Evolutionary conservation across 2,888 invertebrate genomes (phyloP).

Genomic region (Bursaphelenchus okinawaensis): DNA sequence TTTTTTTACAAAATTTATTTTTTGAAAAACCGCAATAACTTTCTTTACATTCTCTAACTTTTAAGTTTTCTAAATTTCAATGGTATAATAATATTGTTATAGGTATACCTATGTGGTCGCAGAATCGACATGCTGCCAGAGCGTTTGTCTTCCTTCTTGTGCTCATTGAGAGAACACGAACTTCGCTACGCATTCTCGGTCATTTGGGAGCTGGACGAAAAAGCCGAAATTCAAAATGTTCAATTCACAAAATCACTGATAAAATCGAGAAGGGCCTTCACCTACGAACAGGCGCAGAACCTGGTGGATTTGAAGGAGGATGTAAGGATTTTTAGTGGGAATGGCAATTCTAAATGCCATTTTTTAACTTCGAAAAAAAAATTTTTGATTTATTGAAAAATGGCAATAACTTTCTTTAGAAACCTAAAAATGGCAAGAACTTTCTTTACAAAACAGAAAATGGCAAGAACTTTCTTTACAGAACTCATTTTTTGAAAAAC

Average conservation of each 20-base stretch:
- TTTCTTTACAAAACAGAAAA: too few species aligned
- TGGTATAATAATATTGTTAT: background rate
- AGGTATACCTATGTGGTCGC: conserved; percentile 85
- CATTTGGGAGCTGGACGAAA: conserved; percentile 81
- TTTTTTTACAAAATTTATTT: too few species aligned
- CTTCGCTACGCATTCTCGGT: conserved; percentile 88
- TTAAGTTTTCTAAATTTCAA: background rate
- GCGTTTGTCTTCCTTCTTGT: conserved; percentile 85
- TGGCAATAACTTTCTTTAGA: too few species aligned
- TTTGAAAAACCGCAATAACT: too few species aligned
- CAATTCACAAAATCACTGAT: conserved; percentile 86
- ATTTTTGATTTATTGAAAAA: too few species aligned
- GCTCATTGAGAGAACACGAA: conserved; percentile 82
- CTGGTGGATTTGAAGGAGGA: conserved; percentile 73
- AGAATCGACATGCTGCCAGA: conserved; percentile 67
- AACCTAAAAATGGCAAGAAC: too few species aligned
- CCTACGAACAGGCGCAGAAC: conserved; percentile 82
- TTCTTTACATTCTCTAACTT: too few species aligned
- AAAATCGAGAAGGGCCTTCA: conserved; percentile 75
- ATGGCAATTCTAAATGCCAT: background rate
- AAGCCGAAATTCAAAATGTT: conserved; percentile 60
- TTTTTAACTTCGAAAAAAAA: too few species aligned
- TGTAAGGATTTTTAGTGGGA: background rate
- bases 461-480: too few species aligned
- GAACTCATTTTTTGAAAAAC: too few species aligned